Evolutionary conservation across 2,113 vertebrate genomes (phyloP).

Genomic region (Pandion haliaetus): DNA sequence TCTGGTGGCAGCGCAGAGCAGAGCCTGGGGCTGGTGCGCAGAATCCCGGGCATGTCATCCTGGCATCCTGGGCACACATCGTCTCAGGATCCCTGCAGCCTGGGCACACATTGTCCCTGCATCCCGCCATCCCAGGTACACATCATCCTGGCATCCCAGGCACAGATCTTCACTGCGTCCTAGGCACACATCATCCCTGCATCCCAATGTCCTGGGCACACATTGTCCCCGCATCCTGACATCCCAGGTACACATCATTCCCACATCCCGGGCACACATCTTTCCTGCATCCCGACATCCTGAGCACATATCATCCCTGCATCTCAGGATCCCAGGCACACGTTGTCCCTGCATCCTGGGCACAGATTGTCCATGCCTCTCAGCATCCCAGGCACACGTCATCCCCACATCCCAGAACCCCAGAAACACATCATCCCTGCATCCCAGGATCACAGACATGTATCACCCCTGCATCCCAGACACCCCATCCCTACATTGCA

Average conservation of each 20-base stretch:
- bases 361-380: too few relatives aligned
- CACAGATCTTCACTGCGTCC: too few relatives aligned
- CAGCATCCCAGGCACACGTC: rapidly evolving
- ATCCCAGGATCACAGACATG: not conserved
- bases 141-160: not conserved
- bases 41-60: rapidly evolving
- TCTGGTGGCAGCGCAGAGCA: not conserved
- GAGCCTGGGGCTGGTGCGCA: not conserved
- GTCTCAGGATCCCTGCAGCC: not conserved
- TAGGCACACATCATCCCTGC: too few relatives aligned
- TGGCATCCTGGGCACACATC: rapidly evolving
- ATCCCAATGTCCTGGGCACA: not conserved
- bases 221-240: not conserved
- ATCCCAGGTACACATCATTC: not conserved
- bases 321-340: not conserved
- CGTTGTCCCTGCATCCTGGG: not conserved
- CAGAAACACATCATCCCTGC: rapidly evolving
- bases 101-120: too few relatives aligned
- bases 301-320: not conserved
- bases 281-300: not conserved
- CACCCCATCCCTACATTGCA: not conserved
- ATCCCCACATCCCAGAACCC: not conserved
- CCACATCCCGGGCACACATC: rapidly evolving
- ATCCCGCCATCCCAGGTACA: not conserved
- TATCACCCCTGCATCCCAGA: not conserved